Base-by-base conservation (phyloP, 2,113 vertebrate genomes). In the Gila orcuttii region DNA sequence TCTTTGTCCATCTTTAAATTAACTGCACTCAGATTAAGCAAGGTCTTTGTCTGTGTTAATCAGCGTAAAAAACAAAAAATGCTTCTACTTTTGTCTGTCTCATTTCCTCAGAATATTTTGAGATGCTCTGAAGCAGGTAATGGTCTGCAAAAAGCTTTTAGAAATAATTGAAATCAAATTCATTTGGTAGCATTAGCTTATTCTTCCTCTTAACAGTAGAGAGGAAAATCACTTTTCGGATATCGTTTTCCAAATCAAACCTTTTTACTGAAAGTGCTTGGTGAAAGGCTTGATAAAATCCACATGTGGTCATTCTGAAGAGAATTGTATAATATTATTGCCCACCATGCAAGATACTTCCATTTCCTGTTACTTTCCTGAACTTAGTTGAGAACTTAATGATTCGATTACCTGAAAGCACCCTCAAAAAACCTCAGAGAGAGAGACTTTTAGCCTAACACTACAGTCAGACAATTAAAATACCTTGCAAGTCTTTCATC, bases 11-110 rank as follows among this genome's bases (percentile, higher is more conserved):
- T 66, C 45, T 77, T 69, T 71, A 71, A 33, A 50, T 79, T 71
- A 82, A 21, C 69, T 33, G 21, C 21, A n/a, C 10, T 79, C 84
- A 83, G 79, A 74, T 64, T 79, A 83, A 88, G 79, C 66, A 85
- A 68, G 55, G 75, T 86, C 87, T 74, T 86, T 86, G 74, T 88
- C 64, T 73, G 13, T 83, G 64, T 83, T 79, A 83, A 86, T 83
- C 82, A 83, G 42, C 85, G 19, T 88, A 84, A 10, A 88, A 84
- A 3, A 79, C 9, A 21, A 64, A 42, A 39, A 55, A 52, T 17
- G 9, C n/a, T 31, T 87, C 82, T 84, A 66, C 84, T 80, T 80
- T 80, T 59, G 82, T 52, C 19, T 39, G 42, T 55, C 39, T 79
- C 55, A 68, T 81, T 75, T 85, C 15, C 52, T 84, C 59, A 59